Evolutionary conservation across 2,797 vertebrate species (phyloP).

Genomic region (Smutsia temminckii): DNA sequence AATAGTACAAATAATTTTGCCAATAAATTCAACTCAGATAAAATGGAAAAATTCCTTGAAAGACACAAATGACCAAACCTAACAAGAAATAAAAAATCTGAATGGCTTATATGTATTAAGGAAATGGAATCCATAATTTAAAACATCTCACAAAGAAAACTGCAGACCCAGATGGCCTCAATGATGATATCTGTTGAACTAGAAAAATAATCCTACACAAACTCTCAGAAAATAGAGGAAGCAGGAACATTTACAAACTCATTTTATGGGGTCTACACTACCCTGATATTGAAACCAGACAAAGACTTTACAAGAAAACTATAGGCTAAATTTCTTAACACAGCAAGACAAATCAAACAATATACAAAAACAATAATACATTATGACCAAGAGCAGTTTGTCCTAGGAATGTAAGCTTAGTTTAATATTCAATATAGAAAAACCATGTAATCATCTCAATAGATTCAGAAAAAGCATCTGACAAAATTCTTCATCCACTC

Average conservation of each 20-base stretch:
- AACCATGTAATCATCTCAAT: neutral
- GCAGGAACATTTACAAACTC: slow-evolving; percentile 3
- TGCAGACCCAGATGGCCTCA: neutral
- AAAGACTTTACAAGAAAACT: slow-evolving; percentile 40
- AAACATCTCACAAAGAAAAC: slow-evolving; percentile 50
- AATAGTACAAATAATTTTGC: slow-evolving; percentile 11
- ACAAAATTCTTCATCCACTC: slow-evolving; percentile 15
- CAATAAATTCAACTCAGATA: slow-evolving; percentile 21
- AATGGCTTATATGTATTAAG: neutral
- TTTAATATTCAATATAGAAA: slow-evolving; percentile 35
- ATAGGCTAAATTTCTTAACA: slow-evolving; percentile 19
- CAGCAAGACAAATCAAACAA: slow-evolving; percentile 24
- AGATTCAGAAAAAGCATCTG: slow-evolving; percentile 23
- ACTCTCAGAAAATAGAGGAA: slow-evolving; percentile 9
- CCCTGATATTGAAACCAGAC: slow-evolving; percentile 20
- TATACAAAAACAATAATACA: neutral
- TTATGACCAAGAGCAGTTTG: neutral
- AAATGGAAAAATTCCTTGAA: slow-evolving; percentile 30
- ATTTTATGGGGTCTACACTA: slow-evolving; percentile 17
- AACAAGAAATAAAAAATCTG: slow-evolving; percentile 36
- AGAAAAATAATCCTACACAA: slow-evolving; percentile 29
- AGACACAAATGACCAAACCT: slow-evolving; percentile 35
- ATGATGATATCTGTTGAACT: slow-evolving; percentile 22
- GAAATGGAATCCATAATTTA: slow-evolving; percentile 1
- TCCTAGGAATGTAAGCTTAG: slow-evolving; percentile 18